These are phyloP conservation scores for Wasmannia auropunctata DNA, from an alignment of 1,140 invertebrate species.

Conservation along the genomic window DNA sequence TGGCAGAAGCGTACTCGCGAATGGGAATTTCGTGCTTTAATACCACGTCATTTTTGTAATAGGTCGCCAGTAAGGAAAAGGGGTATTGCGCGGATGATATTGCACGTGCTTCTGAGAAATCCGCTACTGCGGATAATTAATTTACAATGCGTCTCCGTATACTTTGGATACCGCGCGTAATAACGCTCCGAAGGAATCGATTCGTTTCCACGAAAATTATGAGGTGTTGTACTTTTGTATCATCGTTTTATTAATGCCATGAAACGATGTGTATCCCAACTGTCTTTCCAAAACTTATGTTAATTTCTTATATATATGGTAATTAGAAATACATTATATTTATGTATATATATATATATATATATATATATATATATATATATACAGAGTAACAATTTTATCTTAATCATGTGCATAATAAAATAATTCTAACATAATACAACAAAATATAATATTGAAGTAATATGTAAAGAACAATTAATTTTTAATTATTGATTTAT, in stretches of 20 bases:
- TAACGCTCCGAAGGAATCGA: not conserved
- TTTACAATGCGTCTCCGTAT: constrained; percentile 8
- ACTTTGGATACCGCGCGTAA: not conserved
- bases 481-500: not conserved
- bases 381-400: too few relatives aligned
- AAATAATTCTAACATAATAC: not conserved
- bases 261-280: not conserved
- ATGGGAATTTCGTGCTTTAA: constrained; percentile 24
- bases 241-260: not conserved
- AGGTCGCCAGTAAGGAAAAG: not conserved
- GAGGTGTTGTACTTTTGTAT: not conserved
- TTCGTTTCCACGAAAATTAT: not conserved
- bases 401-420: too few relatives aligned
- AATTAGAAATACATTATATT: too few relatives aligned
- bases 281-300: not conserved
- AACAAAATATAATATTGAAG: not conserved
- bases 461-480: not conserved
- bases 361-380: too few relatives aligned
- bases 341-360: too few relatives aligned
- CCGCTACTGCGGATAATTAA: constrained; percentile 34
- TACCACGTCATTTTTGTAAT: constrained; percentile 48
- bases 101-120: constrained; percentile 15
- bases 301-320: too few relatives aligned
- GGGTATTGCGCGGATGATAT: not conserved
- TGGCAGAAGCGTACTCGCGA: not conserved